These are phyloP conservation scores for Oostethus manadensis DNA, from an alignment of 2,113 vertebrate species.

Conservation along the genomic window DNA sequence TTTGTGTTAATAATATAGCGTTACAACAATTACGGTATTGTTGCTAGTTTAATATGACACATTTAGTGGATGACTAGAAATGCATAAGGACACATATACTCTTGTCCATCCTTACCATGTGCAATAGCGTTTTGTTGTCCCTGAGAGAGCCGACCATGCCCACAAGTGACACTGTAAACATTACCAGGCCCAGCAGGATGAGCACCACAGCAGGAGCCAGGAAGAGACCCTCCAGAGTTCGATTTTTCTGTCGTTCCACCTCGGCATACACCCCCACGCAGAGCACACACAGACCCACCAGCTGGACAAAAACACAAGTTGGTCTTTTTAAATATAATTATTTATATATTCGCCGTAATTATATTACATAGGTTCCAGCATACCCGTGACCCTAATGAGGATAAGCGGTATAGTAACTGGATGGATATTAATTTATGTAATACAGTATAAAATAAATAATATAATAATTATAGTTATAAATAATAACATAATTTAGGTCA, in stretches of 20 bases:
- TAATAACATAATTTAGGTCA: too few species aligned
- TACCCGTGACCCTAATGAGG: too few species aligned
- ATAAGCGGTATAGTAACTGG: too few species aligned
- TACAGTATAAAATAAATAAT: too few species aligned
- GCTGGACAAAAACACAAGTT: slow-evolving; percentile 44
- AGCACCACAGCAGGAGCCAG: slow-evolving; percentile 84
- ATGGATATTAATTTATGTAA: too few species aligned
- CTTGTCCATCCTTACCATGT: slow-evolving; percentile 69
- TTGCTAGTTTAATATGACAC: not conserved
- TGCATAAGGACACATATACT: not conserved
- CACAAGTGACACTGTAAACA: slow-evolving; percentile 82
- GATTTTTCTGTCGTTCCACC: slow-evolving; percentile 82
- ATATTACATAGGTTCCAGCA: too few species aligned
- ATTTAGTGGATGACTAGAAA: not conserved
- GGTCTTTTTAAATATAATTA: not conserved
- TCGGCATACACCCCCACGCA: slow-evolving; percentile 84
- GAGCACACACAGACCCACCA: slow-evolving; percentile 79
- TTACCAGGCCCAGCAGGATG: slow-evolving; percentile 80
- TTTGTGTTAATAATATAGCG: too few species aligned
- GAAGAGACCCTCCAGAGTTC: slow-evolving; percentile 84
- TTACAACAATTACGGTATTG: too few species aligned
- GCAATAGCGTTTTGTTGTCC: slow-evolving; percentile 82
- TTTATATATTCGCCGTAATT: too few species aligned
- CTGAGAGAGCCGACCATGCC: slow-evolving; percentile 85
- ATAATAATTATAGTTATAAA: too few species aligned